Evolutionary conservation across 1,140 invertebrate species (phyloP).

Genomic region (Drosophila nigromelanica): DNA sequence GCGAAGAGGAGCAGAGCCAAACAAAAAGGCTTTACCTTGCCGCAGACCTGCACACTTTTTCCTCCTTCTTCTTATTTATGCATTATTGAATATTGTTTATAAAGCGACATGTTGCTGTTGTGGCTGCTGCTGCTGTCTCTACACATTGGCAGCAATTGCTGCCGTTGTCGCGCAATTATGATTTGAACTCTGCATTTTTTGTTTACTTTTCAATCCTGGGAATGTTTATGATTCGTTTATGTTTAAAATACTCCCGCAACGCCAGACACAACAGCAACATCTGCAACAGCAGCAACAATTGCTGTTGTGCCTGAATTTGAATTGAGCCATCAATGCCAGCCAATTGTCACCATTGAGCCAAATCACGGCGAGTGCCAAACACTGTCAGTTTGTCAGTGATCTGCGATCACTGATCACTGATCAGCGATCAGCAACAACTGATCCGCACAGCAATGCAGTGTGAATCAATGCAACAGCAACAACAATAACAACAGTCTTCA

Average conservation of each 20-base stretch:
- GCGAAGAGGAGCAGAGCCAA: conserved; percentile 9
- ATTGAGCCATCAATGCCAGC: conserved; percentile 66
- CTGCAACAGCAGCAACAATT: conserved; percentile 9
- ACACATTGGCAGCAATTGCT: conserved; percentile 4
- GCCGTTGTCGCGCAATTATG: conserved; percentile 50
- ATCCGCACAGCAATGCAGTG: conserved; percentile 11
- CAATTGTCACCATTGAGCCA: conserved; percentile 67
- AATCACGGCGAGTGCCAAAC: conserved; percentile 71
- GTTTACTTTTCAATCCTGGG: conserved; percentile 51
- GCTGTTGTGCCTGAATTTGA: conserved; percentile 29
- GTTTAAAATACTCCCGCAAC: conserved; percentile 39
- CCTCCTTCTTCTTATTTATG: conserved; percentile 55
- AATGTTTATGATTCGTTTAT: conserved; percentile 67
- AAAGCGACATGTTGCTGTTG: conserved; percentile 55
- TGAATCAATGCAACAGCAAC: conserved; percentile 6
- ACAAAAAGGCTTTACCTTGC: conserved; percentile 32
- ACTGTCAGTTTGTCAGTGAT: conserved; percentile 61
- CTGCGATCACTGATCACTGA: conserved; percentile 22
- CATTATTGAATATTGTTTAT: conserved; percentile 82
- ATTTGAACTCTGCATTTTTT: conserved; percentile 22
- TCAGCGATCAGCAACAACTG: conserved; percentile 16
- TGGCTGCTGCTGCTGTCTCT: conserved; percentile 6
- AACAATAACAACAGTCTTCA: background rate
- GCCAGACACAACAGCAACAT: background rate
- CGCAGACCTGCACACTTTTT: conserved; percentile 24